A percentile compares a stretch with the other conserved stretches of the same genome.
Evolutionary conservation across 2,113 vertebrate species (phyloP).

Genomic region (Thalassoma bifasciatum): DNA sequence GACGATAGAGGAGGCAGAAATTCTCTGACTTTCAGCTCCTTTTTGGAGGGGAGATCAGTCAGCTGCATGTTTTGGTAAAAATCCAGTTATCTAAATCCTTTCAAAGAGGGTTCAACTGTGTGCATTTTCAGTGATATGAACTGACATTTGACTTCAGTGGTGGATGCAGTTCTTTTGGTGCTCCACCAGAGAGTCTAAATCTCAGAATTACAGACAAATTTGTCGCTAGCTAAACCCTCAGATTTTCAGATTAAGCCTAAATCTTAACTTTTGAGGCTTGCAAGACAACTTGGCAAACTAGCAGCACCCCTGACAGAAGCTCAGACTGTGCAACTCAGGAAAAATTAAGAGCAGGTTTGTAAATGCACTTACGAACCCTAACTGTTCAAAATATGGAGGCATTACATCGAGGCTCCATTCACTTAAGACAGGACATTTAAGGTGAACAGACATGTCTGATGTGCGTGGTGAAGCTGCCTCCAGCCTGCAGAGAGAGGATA

Average conservation of each 20-base stretch:
- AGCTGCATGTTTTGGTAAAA: no score
- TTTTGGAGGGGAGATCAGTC: not conserved
- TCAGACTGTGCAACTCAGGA: not conserved
- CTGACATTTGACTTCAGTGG: not conserved
- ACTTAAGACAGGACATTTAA: not conserved
- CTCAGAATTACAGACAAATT: constrained; percentile 24
- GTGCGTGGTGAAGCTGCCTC: not conserved
- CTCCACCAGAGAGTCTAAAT: constrained; percentile 8
- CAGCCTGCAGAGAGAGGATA: not conserved
- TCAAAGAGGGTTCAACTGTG: not conserved
- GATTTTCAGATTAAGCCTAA: constrained; percentile 24
- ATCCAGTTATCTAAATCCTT: no score
- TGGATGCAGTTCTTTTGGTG: not conserved
- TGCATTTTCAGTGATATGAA: not conserved
- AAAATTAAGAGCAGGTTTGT: not conserved
- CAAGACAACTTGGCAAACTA: constrained; percentile 10
- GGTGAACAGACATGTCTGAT: not conserved
- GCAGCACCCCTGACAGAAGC: not conserved
- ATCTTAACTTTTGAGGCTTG: constrained; percentile 18
- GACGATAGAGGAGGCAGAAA: not conserved
- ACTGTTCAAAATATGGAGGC: not conserved
- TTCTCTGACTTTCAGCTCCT: not conserved
- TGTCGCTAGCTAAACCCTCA: constrained; percentile 14
- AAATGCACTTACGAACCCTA: not conserved
- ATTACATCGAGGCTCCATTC: not conserved